Evolutionary conservation across 2,888 invertebrate genomes (phyloP).

Genomic region (Dolichomitus sp.): DNA sequence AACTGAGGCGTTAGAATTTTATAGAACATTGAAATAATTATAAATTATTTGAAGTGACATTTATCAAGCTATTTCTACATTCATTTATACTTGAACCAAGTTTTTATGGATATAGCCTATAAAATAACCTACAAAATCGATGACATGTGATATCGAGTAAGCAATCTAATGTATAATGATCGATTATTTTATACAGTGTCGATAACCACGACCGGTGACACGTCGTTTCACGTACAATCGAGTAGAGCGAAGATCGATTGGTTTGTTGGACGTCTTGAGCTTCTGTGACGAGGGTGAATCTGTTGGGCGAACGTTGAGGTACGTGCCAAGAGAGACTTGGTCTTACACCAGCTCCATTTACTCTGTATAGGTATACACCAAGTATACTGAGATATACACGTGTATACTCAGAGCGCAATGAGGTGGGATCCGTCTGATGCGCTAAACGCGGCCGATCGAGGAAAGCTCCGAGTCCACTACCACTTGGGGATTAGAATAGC

Average conservation of each 20-base stretch:
- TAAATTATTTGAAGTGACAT: background rate
- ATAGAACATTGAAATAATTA: background rate
- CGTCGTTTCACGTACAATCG: conserved; percentile 34
- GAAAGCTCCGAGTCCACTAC: conserved; percentile 12
- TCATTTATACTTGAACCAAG: no score
- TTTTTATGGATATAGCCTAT: background rate
- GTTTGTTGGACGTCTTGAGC: conserved; percentile 19
- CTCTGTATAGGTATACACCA: conserved; percentile 8
- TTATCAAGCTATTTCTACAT: background rate
- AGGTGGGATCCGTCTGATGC: conserved; percentile 6
- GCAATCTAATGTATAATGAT: conserved; percentile 12
- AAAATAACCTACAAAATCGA: background rate
- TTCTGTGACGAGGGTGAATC: conserved; percentile 44
- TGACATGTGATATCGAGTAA: background rate
- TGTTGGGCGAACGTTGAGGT: conserved; percentile 20
- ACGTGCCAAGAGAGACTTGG: conserved; percentile 12
- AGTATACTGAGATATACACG: background rate
- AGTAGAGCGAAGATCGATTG: conserved; percentile 35
- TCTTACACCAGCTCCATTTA: background rate
- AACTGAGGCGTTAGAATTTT: no score
- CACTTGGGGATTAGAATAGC: conserved; percentile 20
- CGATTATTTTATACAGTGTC: conserved; percentile 14
- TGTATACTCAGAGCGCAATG: background rate
- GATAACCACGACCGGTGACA: conserved; percentile 16
- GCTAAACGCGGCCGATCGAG: conserved; percentile 21